Percentiles rank a stretch among this genome's conserved stretches.
These are phyloP conservation scores for Apostichopus japonicus DNA, from an alignment of 35 echinoderm and acorn worm species.

Conservation along the genomic window DNA sequence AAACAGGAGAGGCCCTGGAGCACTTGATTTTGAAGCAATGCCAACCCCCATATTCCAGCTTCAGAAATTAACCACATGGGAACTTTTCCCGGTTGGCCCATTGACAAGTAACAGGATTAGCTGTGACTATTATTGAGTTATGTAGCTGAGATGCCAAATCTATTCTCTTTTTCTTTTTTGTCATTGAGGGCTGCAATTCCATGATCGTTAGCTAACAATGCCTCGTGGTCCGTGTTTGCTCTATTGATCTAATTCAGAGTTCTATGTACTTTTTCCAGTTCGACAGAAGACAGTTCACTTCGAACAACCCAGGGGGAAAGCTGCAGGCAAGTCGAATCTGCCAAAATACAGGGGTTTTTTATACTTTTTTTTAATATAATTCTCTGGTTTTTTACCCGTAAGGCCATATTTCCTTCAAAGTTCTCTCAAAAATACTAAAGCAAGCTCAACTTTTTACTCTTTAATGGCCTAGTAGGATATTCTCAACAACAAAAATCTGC, in stretches of 20 bases:
- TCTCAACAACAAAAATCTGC: too few relatives aligned
- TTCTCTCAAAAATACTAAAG: not conserved
- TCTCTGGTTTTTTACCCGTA: not conserved
- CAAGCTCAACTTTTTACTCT: too few relatives aligned
- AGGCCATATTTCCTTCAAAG: not conserved
- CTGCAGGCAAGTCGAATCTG: slow-evolving; percentile 23
- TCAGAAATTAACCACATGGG: slow-evolving; percentile 52
- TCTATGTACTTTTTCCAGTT: slow-evolving; percentile 38
- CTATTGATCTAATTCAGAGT: slow-evolving; percentile 59
- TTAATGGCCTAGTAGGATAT: too few relatives aligned
- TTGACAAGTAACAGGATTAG: slow-evolving; percentile 63
- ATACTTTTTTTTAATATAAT: not conserved
- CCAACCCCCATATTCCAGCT: slow-evolving; percentile 10
- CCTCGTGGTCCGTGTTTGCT: slow-evolving; percentile 38
- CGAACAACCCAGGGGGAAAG: slow-evolving; percentile 20
- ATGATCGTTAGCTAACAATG: slow-evolving; percentile 60
- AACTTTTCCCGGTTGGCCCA: slow-evolving; percentile 42
- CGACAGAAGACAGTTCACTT: slow-evolving; percentile 24
- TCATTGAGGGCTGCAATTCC: slow-evolving; percentile 34
- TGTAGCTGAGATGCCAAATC: slow-evolving; percentile 11
- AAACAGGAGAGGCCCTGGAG: slow-evolving; percentile 31
- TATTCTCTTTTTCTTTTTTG: not conserved
- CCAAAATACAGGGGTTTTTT: not conserved
- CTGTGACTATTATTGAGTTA: slow-evolving; percentile 54
- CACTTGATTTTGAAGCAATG: not conserved